Evolutionary conservation across 2,888 invertebrate genomes (phyloP).

Genomic region (Apamea epomidion): DNA sequence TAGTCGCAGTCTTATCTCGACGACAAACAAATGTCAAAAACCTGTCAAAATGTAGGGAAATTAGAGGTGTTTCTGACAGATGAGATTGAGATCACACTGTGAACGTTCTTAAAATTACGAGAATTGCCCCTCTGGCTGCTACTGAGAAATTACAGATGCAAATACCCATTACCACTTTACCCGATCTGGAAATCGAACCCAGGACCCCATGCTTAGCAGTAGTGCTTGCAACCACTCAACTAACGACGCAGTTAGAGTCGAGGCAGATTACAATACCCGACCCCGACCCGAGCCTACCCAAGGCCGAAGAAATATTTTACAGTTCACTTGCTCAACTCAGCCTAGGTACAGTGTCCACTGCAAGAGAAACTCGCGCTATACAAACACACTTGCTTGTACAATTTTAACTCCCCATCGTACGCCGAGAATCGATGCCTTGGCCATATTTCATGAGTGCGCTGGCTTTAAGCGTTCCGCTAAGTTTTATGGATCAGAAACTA

Average conservation of each 20-base stretch:
- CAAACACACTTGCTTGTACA: background rate
- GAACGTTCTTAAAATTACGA: too few species aligned
- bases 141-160: background rate
- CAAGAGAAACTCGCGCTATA: background rate
- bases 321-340: background rate
- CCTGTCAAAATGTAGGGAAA: too few species aligned
- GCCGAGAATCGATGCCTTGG: conserved; percentile 34
- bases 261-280: background rate
- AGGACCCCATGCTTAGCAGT: background rate
- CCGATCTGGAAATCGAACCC: background rate
- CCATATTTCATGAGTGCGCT: conserved; percentile 44
- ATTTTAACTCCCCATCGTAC: conserved; percentile 8
- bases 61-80: too few species aligned
- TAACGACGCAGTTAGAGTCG: background rate
- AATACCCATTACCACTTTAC: background rate
- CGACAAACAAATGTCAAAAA: too few species aligned
- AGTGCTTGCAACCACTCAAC: too few species aligned
- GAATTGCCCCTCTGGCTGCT: too few species aligned
- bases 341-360: background rate
- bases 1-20: too few species aligned
- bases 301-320: background rate
- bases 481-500: conserved; percentile 60
- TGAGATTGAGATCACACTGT: too few species aligned
- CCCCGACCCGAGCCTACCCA: too few species aligned
- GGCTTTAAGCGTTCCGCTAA: conserved; percentile 37